Base-by-base conservation (phyloP, 2,113 vertebrate genomes). In the Silurus asotus region DNA sequence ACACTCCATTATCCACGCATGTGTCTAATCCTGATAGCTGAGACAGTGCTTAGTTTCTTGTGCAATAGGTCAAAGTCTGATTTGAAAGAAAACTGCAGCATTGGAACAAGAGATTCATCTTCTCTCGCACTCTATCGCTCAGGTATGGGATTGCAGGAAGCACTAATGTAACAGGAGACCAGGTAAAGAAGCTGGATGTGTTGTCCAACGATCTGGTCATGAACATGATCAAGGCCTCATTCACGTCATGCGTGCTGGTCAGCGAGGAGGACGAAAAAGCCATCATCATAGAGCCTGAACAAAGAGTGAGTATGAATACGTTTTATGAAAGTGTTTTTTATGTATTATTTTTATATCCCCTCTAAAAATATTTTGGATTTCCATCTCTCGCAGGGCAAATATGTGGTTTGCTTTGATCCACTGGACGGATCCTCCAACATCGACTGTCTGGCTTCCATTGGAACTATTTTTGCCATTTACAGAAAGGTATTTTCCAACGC, bases 401-500 rank as follows among this genome's bases (percentile, higher is more conserved):
- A 99, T 74, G 92, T 99, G 51, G 97, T 99, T 91, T 99, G 98
- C 91, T 96, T 99, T 87, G 98, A 99, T 89, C 98, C 98, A 23
- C 94, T 99, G 53, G 98, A 99, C 89, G 98, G 98, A 37, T 99
- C 98, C 1, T 99, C 98, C 0, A 99, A 99, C 91, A 99, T 99
- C 1, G 98, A 99, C 91, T 99, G 98, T 84, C 96, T 99, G 17
- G 97, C 95, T 84, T 99, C 98, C 49, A 98, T 99, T 87, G 98
- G 98, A 89, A 99, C 97, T 53, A 99, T 99, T 88, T 99, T 99
- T 93, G 96, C 94, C 69, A 96, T 99, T 94, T 99, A 99, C 87
- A 97, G 23, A 95, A 99, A 99, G 97, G 98, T 99, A 84, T 14
- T 55, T 28, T 0, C 55, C 0, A 25, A 8, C 3, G 55, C 74